Evolutionary conservation across 1,140 invertebrate genomes (phyloP), one percentile per base, ranked within the genome.

Genomic region (Ceratina australensis): DNA sequence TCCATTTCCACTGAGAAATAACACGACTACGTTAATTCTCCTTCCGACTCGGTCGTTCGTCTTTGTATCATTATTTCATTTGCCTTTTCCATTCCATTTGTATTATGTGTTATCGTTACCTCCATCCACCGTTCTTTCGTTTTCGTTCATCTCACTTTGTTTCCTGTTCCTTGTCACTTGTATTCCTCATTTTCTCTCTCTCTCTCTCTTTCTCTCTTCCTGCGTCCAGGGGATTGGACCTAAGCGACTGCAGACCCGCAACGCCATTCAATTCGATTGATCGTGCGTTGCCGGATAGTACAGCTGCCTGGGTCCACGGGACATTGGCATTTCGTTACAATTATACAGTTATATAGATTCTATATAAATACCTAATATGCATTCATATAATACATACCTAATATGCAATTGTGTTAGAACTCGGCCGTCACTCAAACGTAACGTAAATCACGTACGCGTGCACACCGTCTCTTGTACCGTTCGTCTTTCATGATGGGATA

Each of bases 311-410:
- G 89, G 91, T 89, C 87, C 90, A 79, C 84, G 54, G 87, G 87
- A 89, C 87, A 87, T 92, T 92, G 91, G 89, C 90, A 91, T 92
- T 92, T 92, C 85, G 87, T 91, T 91, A 92, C 86, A 92, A 90
- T 91, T 90, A 91, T 90, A 91, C 88, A 91, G 89, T 89, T 90
- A 91, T 87, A 91, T 91, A 91, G 89, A 91, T 91, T 90, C 89
- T 91, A 91, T 90, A 91, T 90, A 92, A 92, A 92, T 92, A 92
- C 87, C 90, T 92, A 92, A 90, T 92, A 91, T 91, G 90, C 89
- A 90, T 88, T 91, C 87, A 87, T 91, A 89, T 91, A 90, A 91
- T 92, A 92, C 90, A 92, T 92, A 91, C 87, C 91, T 92, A 92
- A 89, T 91, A 91, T 92, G 89, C 87, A 89, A 91, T 91, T 91